These are phyloP conservation scores for Perca schrenkii DNA, from an alignment of 2,113 vertebrate genomes.

Conservation along the genomic window DNA sequence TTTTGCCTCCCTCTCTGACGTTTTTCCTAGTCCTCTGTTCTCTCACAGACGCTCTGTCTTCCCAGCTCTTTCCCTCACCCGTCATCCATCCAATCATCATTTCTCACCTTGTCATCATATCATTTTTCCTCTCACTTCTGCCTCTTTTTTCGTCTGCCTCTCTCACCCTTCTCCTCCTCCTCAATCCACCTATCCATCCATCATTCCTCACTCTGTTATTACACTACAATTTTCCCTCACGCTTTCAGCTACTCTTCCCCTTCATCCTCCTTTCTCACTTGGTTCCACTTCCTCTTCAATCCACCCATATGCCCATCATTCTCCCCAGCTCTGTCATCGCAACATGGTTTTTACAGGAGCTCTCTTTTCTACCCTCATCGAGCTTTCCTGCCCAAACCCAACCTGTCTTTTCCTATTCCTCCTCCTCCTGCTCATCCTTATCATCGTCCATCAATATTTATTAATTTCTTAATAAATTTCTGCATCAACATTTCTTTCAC, in stretches of 20 bases:
- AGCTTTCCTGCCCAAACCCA: constrained; percentile 32
- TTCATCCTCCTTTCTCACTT: constrained; percentile 16
- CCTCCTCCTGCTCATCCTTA: constrained; percentile 22
- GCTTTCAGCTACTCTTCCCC: constrained; percentile 1
- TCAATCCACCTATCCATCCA: constrained; percentile 27
- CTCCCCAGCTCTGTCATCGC: background rate
- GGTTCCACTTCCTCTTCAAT: constrained; percentile 43
- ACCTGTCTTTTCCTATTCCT: constrained; percentile 32
- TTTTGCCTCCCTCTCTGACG: background rate
- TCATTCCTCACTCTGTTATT: constrained; percentile 45
- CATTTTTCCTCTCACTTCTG: constrained; percentile 22
- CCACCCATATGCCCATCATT: constrained; percentile 44
- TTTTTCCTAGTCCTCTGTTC: constrained; percentile 16
- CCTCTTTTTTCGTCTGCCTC: constrained; percentile 11
- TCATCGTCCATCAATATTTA: constrained; percentile 58
- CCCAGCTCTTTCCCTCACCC: constrained; percentile 16
- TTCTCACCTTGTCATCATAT: constrained; percentile 44
- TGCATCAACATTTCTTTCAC: constrained; percentile 31
- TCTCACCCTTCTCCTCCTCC: background rate
- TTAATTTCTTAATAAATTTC: constrained; percentile 22
- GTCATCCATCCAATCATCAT: constrained; percentile 52
- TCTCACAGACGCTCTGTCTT: background rate
- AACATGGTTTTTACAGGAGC: constrained; percentile 28
- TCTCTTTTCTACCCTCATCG: constrained; percentile 18
- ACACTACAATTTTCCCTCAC: constrained; percentile 28